A percentile compares a stretch with the other conserved stretches of the same genome.
Conservation (phyloP, 1,140 invertebrate species). For the Drosophila funebris region DNA sequence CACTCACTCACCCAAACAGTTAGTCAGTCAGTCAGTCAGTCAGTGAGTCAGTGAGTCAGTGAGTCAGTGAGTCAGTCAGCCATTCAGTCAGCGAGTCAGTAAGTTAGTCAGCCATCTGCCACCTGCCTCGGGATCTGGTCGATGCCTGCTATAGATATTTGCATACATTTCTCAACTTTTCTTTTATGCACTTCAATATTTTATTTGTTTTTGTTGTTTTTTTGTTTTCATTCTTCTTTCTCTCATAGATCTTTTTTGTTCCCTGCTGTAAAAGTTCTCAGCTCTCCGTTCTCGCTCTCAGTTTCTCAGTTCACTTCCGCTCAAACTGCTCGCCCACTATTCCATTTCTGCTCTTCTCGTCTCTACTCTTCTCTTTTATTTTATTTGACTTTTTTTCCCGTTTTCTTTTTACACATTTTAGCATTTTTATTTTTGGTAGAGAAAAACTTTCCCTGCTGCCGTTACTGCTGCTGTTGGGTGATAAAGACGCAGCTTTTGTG, state of each 20-base stretch:
- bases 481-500: slow-evolving; percentile 62
- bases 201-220: slow-evolving; percentile 2
- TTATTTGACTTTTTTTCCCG: neutral
- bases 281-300: slow-evolving; percentile 8
- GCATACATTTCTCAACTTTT: slow-evolving; percentile 74
- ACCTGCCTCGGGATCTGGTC: slow-evolving; percentile 56
- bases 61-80: slow-evolving; percentile 32
- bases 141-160: slow-evolving; percentile 65
- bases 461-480: slow-evolving; percentile 33
- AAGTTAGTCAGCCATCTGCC: slow-evolving; percentile 59
- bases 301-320: slow-evolving; percentile 17
- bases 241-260: slow-evolving; percentile 40
- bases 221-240: neutral
- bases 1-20: slow-evolving; percentile 2
- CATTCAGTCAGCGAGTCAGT: slow-evolving; percentile 18
- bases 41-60: slow-evolving; percentile 20
- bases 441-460: slow-evolving; percentile 58
- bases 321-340: slow-evolving; percentile 16
- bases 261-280: slow-evolving; percentile 24
- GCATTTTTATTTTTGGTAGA: slow-evolving; percentile 23
- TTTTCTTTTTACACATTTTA: slow-evolving; percentile 50
- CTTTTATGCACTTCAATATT: slow-evolving; percentile 32
- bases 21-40: slow-evolving; percentile 25
- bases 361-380: neutral
- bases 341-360: slow-evolving; percentile 7